Conservation (phyloP, 64 coral and sea anemone species). For the Hydrozoanthus tunicans region DNA sequence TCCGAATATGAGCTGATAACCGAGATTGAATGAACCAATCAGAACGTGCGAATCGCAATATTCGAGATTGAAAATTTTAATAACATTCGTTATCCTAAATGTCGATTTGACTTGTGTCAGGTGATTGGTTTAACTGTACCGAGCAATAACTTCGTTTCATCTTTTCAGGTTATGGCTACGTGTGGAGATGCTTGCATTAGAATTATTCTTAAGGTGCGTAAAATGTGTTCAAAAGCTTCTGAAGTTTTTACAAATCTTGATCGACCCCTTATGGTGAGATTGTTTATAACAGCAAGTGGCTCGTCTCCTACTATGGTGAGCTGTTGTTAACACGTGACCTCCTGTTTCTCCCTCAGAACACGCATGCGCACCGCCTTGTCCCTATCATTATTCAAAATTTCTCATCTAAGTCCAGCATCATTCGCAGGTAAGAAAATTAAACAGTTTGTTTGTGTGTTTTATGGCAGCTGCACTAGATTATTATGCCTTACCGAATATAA, state of each 20-base stretch:
- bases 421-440: constrained; percentile 70
- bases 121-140: too few relatives aligned
- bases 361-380: constrained; percentile 80
- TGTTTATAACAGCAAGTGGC: not conserved
- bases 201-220: constrained; percentile 85
- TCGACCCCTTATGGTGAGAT: not conserved
- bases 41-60: too few relatives aligned
- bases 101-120: too few relatives aligned
- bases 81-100: too few relatives aligned
- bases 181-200: constrained; percentile 88
- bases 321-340: not conserved
- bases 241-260: not conserved
- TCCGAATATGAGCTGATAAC: too few relatives aligned
- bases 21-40: too few relatives aligned
- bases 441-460: not conserved
- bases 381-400: constrained; percentile 77
- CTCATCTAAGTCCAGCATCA: constrained; percentile 87
- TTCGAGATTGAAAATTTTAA: too few relatives aligned
- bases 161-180: constrained; percentile 79
- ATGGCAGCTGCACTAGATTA: too few relatives aligned
- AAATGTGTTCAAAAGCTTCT: not conserved
- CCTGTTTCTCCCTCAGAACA: constrained; percentile 63
- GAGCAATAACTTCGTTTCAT: too few relatives aligned
- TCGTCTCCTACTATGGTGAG: not conserved
- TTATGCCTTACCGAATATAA: too few relatives aligned